These are phyloP conservation scores for Brachynemurus nebulosus DNA, from an alignment of 2,888 invertebrate genomes.

Conservation along the genomic window DNA sequence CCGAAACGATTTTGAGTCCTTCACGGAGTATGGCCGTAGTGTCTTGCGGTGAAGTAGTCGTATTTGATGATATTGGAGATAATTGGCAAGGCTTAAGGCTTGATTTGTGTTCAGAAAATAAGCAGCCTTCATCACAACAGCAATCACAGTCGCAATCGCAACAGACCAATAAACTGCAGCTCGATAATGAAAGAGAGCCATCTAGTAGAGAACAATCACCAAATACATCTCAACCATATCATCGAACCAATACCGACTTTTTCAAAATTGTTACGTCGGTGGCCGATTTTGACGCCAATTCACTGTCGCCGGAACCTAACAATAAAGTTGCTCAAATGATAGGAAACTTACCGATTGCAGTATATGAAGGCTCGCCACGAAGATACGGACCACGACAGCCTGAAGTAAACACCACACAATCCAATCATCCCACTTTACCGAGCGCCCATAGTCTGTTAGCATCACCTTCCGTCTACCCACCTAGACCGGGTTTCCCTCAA, in stretches of 20 bases:
- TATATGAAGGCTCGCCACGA: constrained; percentile 82
- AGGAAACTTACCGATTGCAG: constrained; percentile 79
- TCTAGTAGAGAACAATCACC: constrained; percentile 20
- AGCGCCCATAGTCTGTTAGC: constrained; percentile 41
- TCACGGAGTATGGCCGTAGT: constrained; percentile 30
- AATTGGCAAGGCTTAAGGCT: constrained; percentile 50
- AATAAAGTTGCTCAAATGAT: constrained; percentile 50
- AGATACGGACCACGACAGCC: constrained; percentile 58
- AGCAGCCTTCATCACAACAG: constrained; percentile 1
- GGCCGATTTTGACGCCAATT: constrained; percentile 76
- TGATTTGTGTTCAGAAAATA: constrained; percentile 8
- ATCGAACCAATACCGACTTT: constrained; percentile 31
- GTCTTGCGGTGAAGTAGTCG: constrained; percentile 51
- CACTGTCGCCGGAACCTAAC: constrained; percentile 52
- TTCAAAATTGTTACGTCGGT: constrained; percentile 52
- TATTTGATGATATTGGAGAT: constrained; percentile 76
- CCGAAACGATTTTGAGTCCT: constrained; percentile 25
- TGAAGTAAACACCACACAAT: constrained; percentile 23
- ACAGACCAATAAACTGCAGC: neutral
- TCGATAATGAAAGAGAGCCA: constrained; percentile 19
- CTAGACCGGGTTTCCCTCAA: constrained; percentile 80
- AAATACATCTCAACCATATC: constrained; percentile 28
- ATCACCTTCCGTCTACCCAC: constrained; percentile 56
- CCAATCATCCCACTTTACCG: constrained; percentile 36
- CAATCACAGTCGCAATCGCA: neutral